Evolutionary conservation across 2,888 invertebrate species (phyloP).

Genomic region (Listrodromus nycthemerus): DNA sequence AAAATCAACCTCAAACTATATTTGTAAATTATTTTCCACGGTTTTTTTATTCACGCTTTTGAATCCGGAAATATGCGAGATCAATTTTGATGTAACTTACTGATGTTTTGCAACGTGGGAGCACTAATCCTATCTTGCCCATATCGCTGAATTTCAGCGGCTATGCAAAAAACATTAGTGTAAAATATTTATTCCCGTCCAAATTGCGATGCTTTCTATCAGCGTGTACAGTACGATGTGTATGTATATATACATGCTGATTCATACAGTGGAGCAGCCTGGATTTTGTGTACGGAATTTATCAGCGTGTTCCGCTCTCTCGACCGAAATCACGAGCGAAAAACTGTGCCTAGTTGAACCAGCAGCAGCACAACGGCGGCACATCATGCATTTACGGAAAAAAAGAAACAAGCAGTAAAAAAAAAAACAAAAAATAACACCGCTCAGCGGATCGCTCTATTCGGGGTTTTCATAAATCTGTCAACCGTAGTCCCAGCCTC

Average conservation of each 20-base stretch:
- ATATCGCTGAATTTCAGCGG: neutral
- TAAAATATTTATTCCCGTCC: slow-evolving; percentile 5
- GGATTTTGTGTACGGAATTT: slow-evolving; percentile 56
- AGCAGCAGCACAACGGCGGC: neutral
- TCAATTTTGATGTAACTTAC: neutral
- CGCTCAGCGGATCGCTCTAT: slow-evolving; percentile 45
- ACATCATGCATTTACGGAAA: slow-evolving; percentile 5
- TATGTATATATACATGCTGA: neutral
- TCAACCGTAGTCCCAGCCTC: slow-evolving; percentile 23
- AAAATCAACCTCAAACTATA: neutral
- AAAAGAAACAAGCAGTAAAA: slow-evolving; percentile 25
- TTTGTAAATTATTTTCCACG: neutral
- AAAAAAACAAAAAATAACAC: slow-evolving; percentile 43
- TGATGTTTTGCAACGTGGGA: neutral
- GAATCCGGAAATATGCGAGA: neutral
- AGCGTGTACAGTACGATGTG: neutral
- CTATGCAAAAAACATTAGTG: neutral
- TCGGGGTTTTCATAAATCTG: slow-evolving; percentile 60
- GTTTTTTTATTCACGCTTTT: neutral
- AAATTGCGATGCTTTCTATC: slow-evolving; percentile 22
- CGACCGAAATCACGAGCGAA: slow-evolving; percentile 51
- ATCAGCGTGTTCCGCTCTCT: slow-evolving; percentile 44
- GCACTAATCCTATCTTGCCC: neutral
- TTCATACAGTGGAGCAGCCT: neutral
- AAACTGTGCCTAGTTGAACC: slow-evolving; percentile 34